Percentiles rank a stretch among this genome's conserved stretches.
Evolutionary conservation across 2,113 vertebrate species (phyloP).

Genomic region (Tachycineta bicolor): DNA sequence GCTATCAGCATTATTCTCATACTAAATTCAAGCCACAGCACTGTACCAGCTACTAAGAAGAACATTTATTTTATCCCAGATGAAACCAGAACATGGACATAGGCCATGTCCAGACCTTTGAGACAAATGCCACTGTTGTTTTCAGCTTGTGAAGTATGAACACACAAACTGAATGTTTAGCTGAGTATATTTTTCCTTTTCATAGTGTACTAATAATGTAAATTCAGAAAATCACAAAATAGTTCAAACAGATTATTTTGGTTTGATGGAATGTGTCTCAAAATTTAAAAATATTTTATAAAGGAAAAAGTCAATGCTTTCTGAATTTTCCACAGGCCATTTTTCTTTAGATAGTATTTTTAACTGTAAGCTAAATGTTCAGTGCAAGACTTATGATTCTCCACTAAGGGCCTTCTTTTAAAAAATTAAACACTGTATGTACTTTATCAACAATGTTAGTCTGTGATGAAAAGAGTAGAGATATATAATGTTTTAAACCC

Average conservation of each 20-base stretch:
- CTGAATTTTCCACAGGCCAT: background rate
- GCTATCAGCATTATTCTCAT: background rate
- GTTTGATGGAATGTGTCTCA: background rate
- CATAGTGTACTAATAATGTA: background rate
- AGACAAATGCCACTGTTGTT: background rate
- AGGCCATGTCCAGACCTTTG: background rate
- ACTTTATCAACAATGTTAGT: background rate
- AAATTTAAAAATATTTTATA: background rate
- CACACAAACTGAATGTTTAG: background rate
- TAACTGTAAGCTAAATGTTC: background rate
- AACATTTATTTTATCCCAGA: background rate
- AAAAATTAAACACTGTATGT: background rate
- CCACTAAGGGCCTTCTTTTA: background rate
- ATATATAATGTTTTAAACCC: background rate
- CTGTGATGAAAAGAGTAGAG: background rate
- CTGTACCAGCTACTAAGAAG: background rate
- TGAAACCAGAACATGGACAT: background rate
- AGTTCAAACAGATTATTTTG: accelerated
- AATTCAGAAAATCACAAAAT: background rate
- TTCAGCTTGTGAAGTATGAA: background rate
- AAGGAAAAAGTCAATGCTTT: background rate
- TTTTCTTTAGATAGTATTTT: background rate
- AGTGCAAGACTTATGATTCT: background rate
- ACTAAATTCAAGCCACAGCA: background rate
- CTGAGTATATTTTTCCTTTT: background rate